Conservation (phyloP, 1,140 invertebrate species). For the Atta texana region DNA sequence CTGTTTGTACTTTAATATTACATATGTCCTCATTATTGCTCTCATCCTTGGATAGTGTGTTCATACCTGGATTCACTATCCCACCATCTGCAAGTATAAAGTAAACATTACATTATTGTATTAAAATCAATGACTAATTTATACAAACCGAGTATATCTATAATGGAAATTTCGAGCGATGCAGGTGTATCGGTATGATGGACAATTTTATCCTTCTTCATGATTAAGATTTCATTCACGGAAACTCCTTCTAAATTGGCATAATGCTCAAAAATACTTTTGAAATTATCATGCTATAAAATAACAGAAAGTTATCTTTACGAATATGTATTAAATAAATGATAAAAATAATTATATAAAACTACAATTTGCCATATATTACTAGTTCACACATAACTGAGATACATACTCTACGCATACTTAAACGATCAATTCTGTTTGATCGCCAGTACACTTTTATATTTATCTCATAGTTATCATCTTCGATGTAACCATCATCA, state of each 20-base stretch:
- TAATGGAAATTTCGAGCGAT: conserved; percentile 79
- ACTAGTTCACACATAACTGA: background rate
- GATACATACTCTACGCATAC: conserved; percentile 71
- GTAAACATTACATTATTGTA: conserved; percentile 18
- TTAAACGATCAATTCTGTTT: conserved; percentile 70
- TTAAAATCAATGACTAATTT: conserved; percentile 15
- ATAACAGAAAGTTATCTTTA: conserved; percentile 58
- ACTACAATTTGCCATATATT: background rate
- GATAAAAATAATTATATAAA: conserved; percentile 12
- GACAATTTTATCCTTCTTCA: conserved; percentile 76
- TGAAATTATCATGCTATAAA: conserved; percentile 80
- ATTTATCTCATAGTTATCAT: conserved; percentile 75
- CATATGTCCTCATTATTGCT: conserved; percentile 65
- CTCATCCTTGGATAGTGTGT: background rate
- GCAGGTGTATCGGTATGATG: conserved; percentile 79
- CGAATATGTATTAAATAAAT: background rate
- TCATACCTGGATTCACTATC: conserved; percentile 71
- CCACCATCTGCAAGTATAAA: conserved; percentile 79
- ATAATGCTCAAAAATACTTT: conserved; percentile 81
- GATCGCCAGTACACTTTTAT: conserved; percentile 79
- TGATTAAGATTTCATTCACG: conserved; percentile 79
- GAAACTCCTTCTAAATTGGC: conserved; percentile 79
- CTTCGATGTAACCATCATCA: conserved; percentile 21
- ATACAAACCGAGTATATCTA: conserved; percentile 82
- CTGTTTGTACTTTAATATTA: conserved; percentile 82